Evolutionary conservation across 2,797 vertebrate species (phyloP), one percentile per base, ranked within the genome.

Genomic region (Pangasius macronema): DNA sequence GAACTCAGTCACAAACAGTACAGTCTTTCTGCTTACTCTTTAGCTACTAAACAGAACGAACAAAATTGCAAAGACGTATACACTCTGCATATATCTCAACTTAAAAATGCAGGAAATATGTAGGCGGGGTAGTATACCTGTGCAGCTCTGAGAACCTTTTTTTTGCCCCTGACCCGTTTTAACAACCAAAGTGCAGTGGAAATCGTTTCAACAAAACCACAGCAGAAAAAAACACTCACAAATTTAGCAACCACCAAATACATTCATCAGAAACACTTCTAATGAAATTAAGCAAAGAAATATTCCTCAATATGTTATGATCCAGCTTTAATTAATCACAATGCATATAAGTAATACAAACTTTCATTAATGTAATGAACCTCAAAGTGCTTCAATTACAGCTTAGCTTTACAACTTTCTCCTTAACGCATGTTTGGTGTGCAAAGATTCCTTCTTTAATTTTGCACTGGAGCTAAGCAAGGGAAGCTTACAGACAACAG

Each of bases 291-390:
- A 49, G 27, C 42, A 70, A 65, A 85, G 8, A 65, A 76, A 63
- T 6, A 57, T n/a, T 46, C 2, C 27, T 80, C 16, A 82, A 18
- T 27, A 72, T 30, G 13, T 63, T 5, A 82, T 33, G 42, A 49
- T 51, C 20, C 4, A 82, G 22, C 7, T 83, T 87, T 73, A 70
- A 86, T 86, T 57, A 81, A 11, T 46, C 27, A 87, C 27, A 84
- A 46, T n/a, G 7, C 2, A 24, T 22, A 30, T 6, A 70, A 18
- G 10, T n/a, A 73, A 82, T 18, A 42, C 72, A 59, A 42, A 67
- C 61, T 67, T 59, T 81, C 36, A 87, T 86, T 87, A 83, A 84
- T n/a, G 49, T 67, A 85, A 85, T 83, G 22, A 83, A 87, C 13
- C 14, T 30, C n/a, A 82, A 81, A 70, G 65, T 27, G 14, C 27